A percentile compares a stretch with the other conserved stretches of the same genome.
Evolutionary conservation across 1,140 invertebrate species (phyloP).

Genomic region (Armadillidium nasatum): DNA sequence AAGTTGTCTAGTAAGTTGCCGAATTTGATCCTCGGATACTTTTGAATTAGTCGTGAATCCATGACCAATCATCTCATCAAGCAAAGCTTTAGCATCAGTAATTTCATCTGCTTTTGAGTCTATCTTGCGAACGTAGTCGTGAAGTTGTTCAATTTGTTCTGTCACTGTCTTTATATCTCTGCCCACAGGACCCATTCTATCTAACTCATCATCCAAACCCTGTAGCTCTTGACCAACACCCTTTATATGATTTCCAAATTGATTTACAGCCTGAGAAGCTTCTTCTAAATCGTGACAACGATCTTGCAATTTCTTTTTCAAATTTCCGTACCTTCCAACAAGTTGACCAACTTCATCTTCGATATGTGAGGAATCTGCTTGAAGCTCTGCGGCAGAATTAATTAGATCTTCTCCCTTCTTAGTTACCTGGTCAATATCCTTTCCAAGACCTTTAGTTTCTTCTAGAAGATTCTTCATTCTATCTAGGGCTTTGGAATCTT

Average conservation of each 20-base stretch:
- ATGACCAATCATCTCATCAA: slow-evolving; percentile 70
- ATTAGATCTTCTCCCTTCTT: slow-evolving; percentile 68
- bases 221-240: slow-evolving; percentile 67
- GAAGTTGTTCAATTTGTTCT: slow-evolving; percentile 75
- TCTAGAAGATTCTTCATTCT: slow-evolving; percentile 71
- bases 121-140: slow-evolving; percentile 61
- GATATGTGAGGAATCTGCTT: slow-evolving; percentile 66
- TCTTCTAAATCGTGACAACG: slow-evolving; percentile 75
- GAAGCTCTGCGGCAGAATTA: slow-evolving; percentile 58
- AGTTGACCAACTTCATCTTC: slow-evolving; percentile 71
- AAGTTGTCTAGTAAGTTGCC: slow-evolving; percentile 69
- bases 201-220: slow-evolving; percentile 75
- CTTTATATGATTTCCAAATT: slow-evolving; percentile 82
- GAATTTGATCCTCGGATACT: slow-evolving; percentile 61
- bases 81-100: slow-evolving; percentile 63
- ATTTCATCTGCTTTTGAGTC: slow-evolving; percentile 61
- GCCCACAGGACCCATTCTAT: slow-evolving; percentile 74
- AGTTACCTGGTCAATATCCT: slow-evolving; percentile 67
- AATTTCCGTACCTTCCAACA: slow-evolving; percentile 68
- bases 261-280: slow-evolving; percentile 76
- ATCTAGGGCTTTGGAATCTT: slow-evolving; percentile 75
- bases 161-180: slow-evolving; percentile 79
- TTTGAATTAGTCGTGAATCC: slow-evolving; percentile 60
- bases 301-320: slow-evolving; percentile 71
- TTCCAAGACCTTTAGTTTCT: slow-evolving; percentile 67